phyloP scores from a whole-genome alignment of 2,113 vertebrate genomes.

The Garra rufa region DNA sequence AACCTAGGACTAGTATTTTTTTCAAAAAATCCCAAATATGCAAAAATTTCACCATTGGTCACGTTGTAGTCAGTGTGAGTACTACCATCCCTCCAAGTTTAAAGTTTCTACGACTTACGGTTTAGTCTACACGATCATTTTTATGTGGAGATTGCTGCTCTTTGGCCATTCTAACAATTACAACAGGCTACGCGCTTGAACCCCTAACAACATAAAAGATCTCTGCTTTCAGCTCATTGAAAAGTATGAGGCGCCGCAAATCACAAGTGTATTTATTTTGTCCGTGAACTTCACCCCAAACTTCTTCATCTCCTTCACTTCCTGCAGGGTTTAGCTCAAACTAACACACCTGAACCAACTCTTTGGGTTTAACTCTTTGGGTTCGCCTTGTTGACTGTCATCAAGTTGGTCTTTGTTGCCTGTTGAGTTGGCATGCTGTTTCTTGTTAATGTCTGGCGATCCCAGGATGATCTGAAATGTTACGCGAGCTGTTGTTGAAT shows the following conservation, averaged over 20 bases:
- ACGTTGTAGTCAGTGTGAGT: too few species aligned
- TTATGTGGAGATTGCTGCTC: too few species aligned
- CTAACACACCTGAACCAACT: background rate
- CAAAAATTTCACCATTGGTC: too few species aligned
- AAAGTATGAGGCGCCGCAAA: background rate
- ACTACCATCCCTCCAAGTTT: too few species aligned
- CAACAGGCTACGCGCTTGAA: too few species aligned
- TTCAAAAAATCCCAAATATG: too few species aligned
- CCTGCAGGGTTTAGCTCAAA: background rate
- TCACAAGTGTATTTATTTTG: background rate
- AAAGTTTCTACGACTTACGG: too few species aligned
- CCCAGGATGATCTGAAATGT: slow-evolving; percentile 5
- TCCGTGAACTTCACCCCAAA: background rate
- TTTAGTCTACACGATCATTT: too few species aligned
- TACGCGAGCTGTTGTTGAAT: slow-evolving; percentile 26
- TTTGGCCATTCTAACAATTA: too few species aligned
- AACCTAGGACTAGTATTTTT: too few species aligned
- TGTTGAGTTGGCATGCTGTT: slow-evolving; percentile 23
- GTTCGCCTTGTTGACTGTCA: background rate
- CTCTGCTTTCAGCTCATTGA: background rate
- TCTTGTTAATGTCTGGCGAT: slow-evolving; percentile 1
- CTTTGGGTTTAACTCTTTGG: background rate
- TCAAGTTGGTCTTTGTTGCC: background rate
- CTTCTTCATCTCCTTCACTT: background rate
- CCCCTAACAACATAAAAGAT: background rate